Conservation (phyloP, 1,140 invertebrate species). For the Hormaphis cornu region DNA sequence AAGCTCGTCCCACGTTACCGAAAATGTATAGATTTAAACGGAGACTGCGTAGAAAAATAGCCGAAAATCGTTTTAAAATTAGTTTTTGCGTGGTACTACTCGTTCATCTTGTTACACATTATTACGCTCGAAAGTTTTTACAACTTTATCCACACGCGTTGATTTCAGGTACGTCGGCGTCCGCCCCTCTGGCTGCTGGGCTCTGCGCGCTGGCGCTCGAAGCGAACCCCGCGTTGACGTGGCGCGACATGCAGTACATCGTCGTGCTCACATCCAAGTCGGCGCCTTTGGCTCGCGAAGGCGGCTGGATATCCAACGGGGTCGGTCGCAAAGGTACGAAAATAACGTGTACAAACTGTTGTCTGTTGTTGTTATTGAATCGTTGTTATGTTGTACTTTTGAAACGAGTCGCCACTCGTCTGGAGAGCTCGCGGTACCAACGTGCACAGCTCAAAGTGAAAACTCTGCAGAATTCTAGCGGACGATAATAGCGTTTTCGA, state of each 20-base stretch:
- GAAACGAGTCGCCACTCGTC: too few species aligned
- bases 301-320: constrained; percentile 83
- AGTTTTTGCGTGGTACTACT: too few species aligned
- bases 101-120: too few species aligned
- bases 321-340: constrained; percentile 67
- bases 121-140: too few species aligned
- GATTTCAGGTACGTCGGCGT: constrained; percentile 76
- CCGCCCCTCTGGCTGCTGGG: constrained; percentile 88
- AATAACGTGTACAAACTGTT: neutral
- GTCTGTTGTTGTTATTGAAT: too few species aligned
- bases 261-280: constrained; percentile 84
- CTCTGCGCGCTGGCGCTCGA: constrained; percentile 89
- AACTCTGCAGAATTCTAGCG: too few species aligned
- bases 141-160: neutral
- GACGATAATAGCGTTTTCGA: too few species aligned
- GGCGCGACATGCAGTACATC: constrained; percentile 96
- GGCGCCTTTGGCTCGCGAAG: constrained; percentile 68
- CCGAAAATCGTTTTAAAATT: too few species aligned
- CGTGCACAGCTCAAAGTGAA: too few species aligned
- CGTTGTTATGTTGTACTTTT: too few species aligned
- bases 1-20: neutral
- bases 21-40: constrained; percentile 12
- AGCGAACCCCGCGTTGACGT: constrained; percentile 86
- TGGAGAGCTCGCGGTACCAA: too few species aligned
- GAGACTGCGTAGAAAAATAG: constrained; percentile 29